Evolutionary conservation across 2,797 vertebrate genomes (phyloP).

Genomic region (Spinus pinus): DNA sequence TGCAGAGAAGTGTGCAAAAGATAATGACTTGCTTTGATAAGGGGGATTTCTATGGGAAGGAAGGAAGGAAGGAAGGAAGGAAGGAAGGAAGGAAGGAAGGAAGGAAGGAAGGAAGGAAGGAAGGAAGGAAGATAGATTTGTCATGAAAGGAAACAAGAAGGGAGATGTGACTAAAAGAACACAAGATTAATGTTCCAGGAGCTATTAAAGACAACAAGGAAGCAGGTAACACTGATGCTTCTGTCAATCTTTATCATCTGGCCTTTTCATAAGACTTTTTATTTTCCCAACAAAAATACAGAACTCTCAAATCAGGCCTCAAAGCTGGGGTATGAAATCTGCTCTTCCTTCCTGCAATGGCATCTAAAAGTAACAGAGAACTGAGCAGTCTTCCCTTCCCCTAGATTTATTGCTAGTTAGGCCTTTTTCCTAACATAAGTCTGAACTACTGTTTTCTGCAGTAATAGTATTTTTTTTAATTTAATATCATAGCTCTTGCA

Average conservation of each 20-base stretch:
- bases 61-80: no score
- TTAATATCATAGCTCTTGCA: not conserved
- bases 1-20: not conserved
- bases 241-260: fast-evolving
- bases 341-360: not conserved
- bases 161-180: not conserved
- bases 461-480: not conserved
- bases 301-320: not conserved
- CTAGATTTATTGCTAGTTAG: not conserved
- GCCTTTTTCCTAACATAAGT: not conserved
- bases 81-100: no score
- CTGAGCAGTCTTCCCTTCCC: not conserved
- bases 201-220: not conserved
- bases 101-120: no score
- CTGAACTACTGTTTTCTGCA: not conserved
- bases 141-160: not conserved
- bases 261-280: not conserved
- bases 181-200: not conserved
- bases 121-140: not conserved
- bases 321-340: not conserved
- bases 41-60: not conserved
- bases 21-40: not conserved
- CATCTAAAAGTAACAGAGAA: not conserved
- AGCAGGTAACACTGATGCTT: not conserved
- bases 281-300: not conserved